Percentiles rank a stretch among this genome's conserved stretches.
These are phyloP conservation scores for Himalopsyche kuldschensis DNA, from an alignment of 2,888 invertebrate species.

Conservation along the genomic window DNA sequence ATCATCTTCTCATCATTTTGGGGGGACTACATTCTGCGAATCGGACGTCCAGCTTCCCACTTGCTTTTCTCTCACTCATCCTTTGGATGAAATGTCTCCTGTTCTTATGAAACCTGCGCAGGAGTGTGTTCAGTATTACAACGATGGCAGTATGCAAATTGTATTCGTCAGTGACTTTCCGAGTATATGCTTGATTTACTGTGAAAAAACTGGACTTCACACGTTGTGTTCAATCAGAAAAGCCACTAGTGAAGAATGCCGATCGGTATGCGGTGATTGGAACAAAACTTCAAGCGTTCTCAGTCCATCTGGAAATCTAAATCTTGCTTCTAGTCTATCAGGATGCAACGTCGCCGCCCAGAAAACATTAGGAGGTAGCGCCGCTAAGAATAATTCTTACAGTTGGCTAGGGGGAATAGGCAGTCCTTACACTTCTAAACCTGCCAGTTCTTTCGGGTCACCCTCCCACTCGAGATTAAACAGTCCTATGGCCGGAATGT, in stretches of 20 bases:
- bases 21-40: slow-evolving; percentile 42
- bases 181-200: slow-evolving; percentile 81
- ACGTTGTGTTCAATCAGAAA: slow-evolving; percentile 80
- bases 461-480: slow-evolving; percentile 49
- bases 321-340: slow-evolving; percentile 45
- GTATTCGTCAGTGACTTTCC: slow-evolving; percentile 77
- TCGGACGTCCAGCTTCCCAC: slow-evolving; percentile 68
- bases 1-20: slow-evolving; percentile 20
- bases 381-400: slow-evolving; percentile 42
- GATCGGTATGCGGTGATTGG: slow-evolving; percentile 60
- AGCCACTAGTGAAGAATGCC: slow-evolving; percentile 72
- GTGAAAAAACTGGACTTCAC: slow-evolving; percentile 75
- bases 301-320: slow-evolving; percentile 52
- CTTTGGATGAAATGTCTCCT: slow-evolving; percentile 88
- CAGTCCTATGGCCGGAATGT: slow-evolving; percentile 55
- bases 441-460: slow-evolving; percentile 47
- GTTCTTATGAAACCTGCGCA: slow-evolving; percentile 69
- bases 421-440: slow-evolving; percentile 53
- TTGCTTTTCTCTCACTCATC: slow-evolving; percentile 85
- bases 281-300: slow-evolving; percentile 52
- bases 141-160: slow-evolving; percentile 67
- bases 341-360: slow-evolving; percentile 17
- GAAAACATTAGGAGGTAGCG: slow-evolving; percentile 4
- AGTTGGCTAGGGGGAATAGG: slow-evolving; percentile 49
- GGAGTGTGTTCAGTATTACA: slow-evolving; percentile 62